Evolutionary conservation across 2,888 invertebrate species (phyloP), one percentile per base, ranked within the genome.

Genomic region (Thereva nobilitata): DNA sequence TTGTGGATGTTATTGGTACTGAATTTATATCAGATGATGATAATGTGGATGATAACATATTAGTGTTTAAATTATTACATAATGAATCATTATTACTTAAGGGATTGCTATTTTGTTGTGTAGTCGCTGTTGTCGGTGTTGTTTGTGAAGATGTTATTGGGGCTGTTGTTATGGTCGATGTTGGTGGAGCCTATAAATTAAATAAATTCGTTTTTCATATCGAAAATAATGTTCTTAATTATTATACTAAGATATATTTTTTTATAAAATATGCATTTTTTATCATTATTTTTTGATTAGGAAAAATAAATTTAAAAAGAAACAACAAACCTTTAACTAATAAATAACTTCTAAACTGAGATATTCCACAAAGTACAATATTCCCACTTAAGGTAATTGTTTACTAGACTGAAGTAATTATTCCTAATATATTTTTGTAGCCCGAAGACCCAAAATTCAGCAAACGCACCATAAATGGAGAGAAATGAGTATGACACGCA

Each of bases 101-200:
- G 49, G 54, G 59, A 54, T 63, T 64, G 42, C 44, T 55, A 38
- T 41, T 61, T 59, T 57, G 64, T 64, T 57, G 68, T 77, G 70
- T 76, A 73, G 69, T 80, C 79, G 59, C 79, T 78, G 67, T 80
- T 77, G 34, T 80, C 77, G 72, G 79, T 78, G 76, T 66, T 79
- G 75, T 72, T 81, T 76, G 73, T 68, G 77, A 67, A 68, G 72
- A 68, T 42, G 71, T 72, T 54, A 73, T 68, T 23, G 71, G 72
- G 65, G 76, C 72, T 67, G 73, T 72, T 66, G 74, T 71, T 69
- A 71, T 65, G 41, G 71, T 69, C 70, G 72, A 70, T 68, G 72
- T 71, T 71, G 70, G 71, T 69, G 69, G 72, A 67, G 71, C 69
- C 69, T 69, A 67, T 40, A 67, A 61, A 59, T 44, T 47, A 59